Evolutionary conservation across 1,140 invertebrate genomes (phyloP).

Genomic region (Camponotus pennsylvanicus): DNA sequence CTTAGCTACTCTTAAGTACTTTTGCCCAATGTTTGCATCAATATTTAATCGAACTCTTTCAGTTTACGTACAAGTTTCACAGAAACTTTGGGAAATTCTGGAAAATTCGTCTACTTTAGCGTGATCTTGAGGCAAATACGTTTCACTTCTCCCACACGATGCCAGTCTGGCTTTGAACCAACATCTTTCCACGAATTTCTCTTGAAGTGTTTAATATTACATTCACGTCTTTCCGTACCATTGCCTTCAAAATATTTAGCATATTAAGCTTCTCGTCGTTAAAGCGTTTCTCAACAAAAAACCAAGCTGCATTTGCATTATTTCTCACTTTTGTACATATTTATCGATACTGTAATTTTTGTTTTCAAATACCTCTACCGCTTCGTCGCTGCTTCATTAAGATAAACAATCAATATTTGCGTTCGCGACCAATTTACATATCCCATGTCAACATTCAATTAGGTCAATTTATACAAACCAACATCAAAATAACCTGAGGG

Average conservation of each 20-base stretch:
- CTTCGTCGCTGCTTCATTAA: conserved; percentile 51
- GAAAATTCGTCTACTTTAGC: not conserved
- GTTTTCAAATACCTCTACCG: conserved; percentile 20
- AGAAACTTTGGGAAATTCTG: conserved; percentile 13
- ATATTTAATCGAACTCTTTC: conserved; percentile 61
- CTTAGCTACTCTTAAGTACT: not conserved
- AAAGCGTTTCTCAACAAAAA: not conserved
- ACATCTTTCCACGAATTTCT: conserved; percentile 16
- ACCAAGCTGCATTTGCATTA: not conserved
- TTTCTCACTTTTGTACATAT: not conserved
- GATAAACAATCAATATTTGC: conserved; percentile 61
- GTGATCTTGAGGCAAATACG: conserved; percentile 31
- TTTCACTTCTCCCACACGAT: not conserved
- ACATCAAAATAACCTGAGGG: conserved; percentile 28
- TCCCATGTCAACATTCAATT: conserved; percentile 52
- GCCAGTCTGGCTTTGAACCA: not conserved
- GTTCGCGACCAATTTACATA: conserved; percentile 55
- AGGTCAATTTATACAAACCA: conserved; percentile 50
- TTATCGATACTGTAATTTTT: conserved; percentile 19
- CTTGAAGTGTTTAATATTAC: conserved; percentile 17
- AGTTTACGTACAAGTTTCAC: conserved; percentile 41
- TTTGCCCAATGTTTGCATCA: conserved; percentile 40
- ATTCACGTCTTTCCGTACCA: not conserved
- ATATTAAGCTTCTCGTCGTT: not conserved
- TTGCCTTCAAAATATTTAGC: not conserved